Evolutionary conservation across 1,140 invertebrate species (phyloP), one percentile per base, ranked within the genome.

Genomic region (Alviniconcha marisindica): DNA sequence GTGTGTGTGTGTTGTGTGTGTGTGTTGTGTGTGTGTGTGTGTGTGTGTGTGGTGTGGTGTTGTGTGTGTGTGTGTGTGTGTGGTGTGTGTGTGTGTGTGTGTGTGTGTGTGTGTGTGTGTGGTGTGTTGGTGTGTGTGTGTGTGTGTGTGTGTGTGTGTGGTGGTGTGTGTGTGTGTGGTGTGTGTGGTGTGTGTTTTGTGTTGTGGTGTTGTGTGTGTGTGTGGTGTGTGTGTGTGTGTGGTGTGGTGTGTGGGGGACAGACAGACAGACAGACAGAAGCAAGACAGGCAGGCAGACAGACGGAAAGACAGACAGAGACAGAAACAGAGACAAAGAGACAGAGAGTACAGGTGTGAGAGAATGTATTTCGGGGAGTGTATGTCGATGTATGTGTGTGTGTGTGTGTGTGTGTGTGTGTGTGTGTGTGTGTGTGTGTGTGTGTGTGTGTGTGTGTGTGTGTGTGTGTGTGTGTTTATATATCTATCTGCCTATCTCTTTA

Each of bases 11-110:
- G 56, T n/a, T 60, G 56, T 60, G 56, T 60, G 15, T 60, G 56
- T 60, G 56, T n/a, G 56, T n/a, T 60, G 1, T 60, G 56, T 60
- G 56, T 60, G 56, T 60, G 56, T 60, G 56, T 60, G 56, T 60
- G 1, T 60, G n/a, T 60, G 56, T 60, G 56, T 60, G n/a, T 60
- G 56, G 21, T 56, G 18, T 10, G 54, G 18, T 15, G 3, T n/a
- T 56, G 5, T 56, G 54, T 56, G 5, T 56, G 54, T 56, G 5
- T 24, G 5, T n/a, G n/a, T n/a, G n/a, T n/a, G n/a, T n/a, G n/a
- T n/a, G n/a, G 63, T 38, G 28, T 36, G 63, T 69, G 28, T 36
- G 5, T 69, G 28, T 69, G 63, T 69, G 28, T 69, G 63, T 69
- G 4, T 36, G 10, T 36, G 63, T 33, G 28, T 1, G 63, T 28